Conservation (phyloP, 2,888 invertebrate genomes). For the Diplazon laetatorius region DNA sequence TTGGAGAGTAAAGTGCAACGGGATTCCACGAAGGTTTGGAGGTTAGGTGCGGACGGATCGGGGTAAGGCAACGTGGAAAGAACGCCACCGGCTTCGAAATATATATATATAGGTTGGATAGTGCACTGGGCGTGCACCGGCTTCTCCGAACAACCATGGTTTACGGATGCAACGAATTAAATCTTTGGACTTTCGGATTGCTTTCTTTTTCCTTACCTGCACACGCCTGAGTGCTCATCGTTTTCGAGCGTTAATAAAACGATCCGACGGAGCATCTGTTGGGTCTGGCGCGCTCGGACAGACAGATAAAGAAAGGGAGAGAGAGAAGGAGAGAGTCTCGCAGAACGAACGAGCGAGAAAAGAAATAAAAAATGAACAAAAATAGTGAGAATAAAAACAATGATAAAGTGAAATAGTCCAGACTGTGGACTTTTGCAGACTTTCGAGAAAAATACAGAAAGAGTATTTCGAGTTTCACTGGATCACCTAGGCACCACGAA, state of each 20-base stretch:
- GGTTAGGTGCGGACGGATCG: slow-evolving; percentile 22
- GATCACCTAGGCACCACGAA: no score
- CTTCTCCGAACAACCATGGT: slow-evolving; percentile 50
- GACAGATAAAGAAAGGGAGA: slow-evolving; percentile 3
- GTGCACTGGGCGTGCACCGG: slow-evolving; percentile 46
- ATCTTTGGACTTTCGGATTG: slow-evolving; percentile 52
- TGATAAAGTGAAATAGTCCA: not conserved
- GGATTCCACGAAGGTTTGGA: slow-evolving; percentile 46
- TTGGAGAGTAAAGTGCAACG: slow-evolving; percentile 62
- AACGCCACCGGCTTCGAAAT: slow-evolving; percentile 4
- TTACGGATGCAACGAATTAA: slow-evolving; percentile 65
- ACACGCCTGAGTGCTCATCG: slow-evolving; percentile 41
- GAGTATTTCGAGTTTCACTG: no score
- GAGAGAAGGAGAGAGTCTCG: slow-evolving; percentile 8
- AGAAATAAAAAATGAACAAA: slow-evolving; percentile 13
- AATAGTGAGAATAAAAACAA: not conserved
- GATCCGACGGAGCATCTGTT: slow-evolving; percentile 44
- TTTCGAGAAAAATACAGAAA: not conserved
- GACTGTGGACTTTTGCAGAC: not conserved
- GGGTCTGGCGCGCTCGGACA: slow-evolving; percentile 9
- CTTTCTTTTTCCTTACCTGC: slow-evolving; percentile 34
- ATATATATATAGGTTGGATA: slow-evolving; percentile 37
- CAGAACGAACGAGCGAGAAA: no score
- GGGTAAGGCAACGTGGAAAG: slow-evolving; percentile 38
- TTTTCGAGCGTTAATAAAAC: slow-evolving; percentile 56